Evolutionary conservation across 64 coral and sea anemone genomes (phyloP), one percentile per base, ranked within the genome.

Genomic region (Catalaphyllia jardinei): DNA sequence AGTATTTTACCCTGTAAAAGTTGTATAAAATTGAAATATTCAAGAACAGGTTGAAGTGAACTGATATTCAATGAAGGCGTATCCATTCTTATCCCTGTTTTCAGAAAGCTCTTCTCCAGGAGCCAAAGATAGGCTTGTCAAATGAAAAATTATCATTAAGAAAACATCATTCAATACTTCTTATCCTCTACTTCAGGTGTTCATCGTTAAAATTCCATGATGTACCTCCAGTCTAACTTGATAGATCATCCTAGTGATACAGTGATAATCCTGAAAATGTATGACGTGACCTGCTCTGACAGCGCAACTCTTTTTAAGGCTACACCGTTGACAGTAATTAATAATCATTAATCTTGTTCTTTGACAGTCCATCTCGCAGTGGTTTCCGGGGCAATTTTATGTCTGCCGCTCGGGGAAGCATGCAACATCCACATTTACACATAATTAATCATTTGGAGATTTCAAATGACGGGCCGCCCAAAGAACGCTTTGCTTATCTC

Each of bases 381-480:
- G 35, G n/a, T 64, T 71, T 85, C 81, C 81, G 81, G 78, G 62
- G 42, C 67, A 18, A 22, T 24, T 52, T 71, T 27, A 14, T 27
- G 63, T 71, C 81, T 85, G 22, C 62, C n/a, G 19, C 20, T 71
- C 27, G n/a, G 63, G 12, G 10, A 71, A 22, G 20, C 65, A 69
- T 69, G 65, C 42, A 85, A 29, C 39, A 63, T 28, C 33, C 33
- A 67, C 22, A 49, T 50, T 67, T 49, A 85, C 81, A 85, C 19
- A 51, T 85, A 62, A 85, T 85, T 85, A 85, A 85, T 85, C 81
- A 71, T 65, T 50, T 71, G 62, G n/a, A 65, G 67, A 85, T 85
- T 64, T 85, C 81, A 49, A 51, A 19, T 52, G 20, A 85, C 22
- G 62, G 52, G 63, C 63, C 81, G 63, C 35, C 81, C 81, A 25